Percentiles rank a stretch among this genome's conserved stretches.
Conservation (phyloP, 2,797 vertebrate species). For the Orientallactaga sibirica region DNA sequence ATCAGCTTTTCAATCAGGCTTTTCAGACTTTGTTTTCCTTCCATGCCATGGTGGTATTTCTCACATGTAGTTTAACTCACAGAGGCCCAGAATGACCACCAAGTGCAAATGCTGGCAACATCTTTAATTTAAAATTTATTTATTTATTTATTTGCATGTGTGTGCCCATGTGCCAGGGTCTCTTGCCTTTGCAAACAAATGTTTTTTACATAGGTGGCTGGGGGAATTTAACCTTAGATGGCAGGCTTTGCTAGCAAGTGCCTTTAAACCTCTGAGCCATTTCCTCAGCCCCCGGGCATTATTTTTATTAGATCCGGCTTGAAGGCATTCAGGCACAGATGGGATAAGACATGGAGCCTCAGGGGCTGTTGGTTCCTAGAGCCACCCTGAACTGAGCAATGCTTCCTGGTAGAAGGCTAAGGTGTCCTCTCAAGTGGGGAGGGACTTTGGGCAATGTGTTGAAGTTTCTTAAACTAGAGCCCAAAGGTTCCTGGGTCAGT, state of each 20-base stretch:
- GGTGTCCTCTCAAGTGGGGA: background rate
- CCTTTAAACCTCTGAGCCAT: too few relatives aligned
- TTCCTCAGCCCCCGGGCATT: too few relatives aligned
- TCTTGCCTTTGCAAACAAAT: too few relatives aligned
- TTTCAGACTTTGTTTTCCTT: background rate
- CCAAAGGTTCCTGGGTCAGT: background rate
- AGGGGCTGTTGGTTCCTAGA: background rate
- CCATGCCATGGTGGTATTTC: background rate
- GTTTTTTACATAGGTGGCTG: too few relatives aligned
- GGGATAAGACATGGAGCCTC: background rate
- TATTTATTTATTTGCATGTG: too few relatives aligned
- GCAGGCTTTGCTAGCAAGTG: too few relatives aligned
- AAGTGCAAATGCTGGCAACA: background rate
- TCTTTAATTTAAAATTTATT: too few relatives aligned
- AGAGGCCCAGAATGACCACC: background rate
- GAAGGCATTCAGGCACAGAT: background rate
- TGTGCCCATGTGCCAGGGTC: too few relatives aligned
- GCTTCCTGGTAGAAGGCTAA: background rate
- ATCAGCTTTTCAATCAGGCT: slow-evolving; percentile 3
- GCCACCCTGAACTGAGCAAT: background rate
- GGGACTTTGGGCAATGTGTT: background rate
- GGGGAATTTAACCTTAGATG: too few relatives aligned
- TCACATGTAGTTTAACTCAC: background rate
- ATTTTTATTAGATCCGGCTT: background rate
- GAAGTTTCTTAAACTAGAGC: slow-evolving; percentile 37